These are phyloP conservation scores for Poeciliopsis paucimaculata DNA, from an alignment of 2,797 vertebrate species.

Conservation along the genomic window DNA sequence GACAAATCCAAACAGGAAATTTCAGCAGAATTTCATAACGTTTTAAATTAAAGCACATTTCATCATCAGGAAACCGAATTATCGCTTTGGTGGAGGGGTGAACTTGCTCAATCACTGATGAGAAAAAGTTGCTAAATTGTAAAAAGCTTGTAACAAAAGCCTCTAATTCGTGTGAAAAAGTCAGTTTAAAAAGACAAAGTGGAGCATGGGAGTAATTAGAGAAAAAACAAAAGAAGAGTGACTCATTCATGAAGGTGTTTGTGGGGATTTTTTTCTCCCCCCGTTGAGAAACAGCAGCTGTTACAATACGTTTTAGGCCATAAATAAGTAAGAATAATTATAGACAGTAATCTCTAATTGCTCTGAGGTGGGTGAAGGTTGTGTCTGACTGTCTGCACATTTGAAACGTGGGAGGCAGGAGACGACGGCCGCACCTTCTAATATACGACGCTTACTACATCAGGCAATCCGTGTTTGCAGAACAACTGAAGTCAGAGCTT, in stretches of 20 bases:
- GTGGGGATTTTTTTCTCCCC: conserved; percentile 9
- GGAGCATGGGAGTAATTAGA: not conserved
- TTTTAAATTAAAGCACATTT: not conserved
- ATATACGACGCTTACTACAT: conserved; percentile 55
- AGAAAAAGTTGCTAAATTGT: not conserved
- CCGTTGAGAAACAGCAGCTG: conserved; percentile 60
- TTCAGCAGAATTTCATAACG: not conserved
- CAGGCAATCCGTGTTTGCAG: conserved; percentile 48
- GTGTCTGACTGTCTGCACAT: conserved; percentile 57
- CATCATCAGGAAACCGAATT: not conserved
- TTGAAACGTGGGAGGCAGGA: conserved; percentile 51
- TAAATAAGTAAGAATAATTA: conserved; percentile 59
- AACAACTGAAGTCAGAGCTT: conserved; percentile 40
- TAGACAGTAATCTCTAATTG: conserved; percentile 68
- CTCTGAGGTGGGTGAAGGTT: conserved; percentile 61
- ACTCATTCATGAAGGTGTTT: conserved; percentile 23
- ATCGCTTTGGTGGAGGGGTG: not conserved
- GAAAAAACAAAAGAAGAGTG: conserved; percentile 15
- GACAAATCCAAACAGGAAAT: too few relatives aligned
- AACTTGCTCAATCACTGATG: not conserved
- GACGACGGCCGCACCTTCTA: conserved; percentile 55
- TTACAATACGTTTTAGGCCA: conserved; percentile 34
- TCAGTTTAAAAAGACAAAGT: not conserved
- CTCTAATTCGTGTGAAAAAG: not conserved
- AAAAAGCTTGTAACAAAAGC: not conserved